Conservation (phyloP, 2,888 invertebrate species). For the Nasonia oneida region DNA sequence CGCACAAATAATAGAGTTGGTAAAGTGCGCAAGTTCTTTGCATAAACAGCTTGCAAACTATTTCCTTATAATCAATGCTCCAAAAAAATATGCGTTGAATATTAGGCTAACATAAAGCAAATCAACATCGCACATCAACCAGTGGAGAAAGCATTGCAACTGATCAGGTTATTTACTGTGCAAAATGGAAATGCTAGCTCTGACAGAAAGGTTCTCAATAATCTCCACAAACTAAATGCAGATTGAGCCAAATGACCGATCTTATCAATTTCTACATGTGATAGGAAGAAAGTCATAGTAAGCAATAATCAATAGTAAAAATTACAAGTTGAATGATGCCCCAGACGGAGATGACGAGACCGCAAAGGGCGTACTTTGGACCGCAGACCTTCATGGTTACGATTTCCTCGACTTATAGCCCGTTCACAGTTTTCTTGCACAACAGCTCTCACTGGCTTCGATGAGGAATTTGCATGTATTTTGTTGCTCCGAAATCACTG, state of each 20-base stretch:
- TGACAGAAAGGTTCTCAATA: neutral
- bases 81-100: too few relatives aligned
- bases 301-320: constrained; percentile 64
- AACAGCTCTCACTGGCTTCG: neutral
- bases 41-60: too few relatives aligned
- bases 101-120: too few relatives aligned
- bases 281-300: neutral
- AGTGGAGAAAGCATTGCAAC: neutral
- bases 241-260: neutral
- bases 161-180: neutral
- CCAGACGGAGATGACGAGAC: constrained; percentile 94
- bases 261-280: constrained; percentile 17
- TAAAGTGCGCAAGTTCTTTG: too few relatives aligned
- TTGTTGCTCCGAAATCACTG: constrained; percentile 10
- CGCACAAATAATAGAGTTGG: neutral
- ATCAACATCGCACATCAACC: neutral
- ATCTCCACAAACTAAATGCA: neutral
- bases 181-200: neutral
- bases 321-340: constrained; percentile 96
- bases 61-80: too few relatives aligned
- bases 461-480: constrained; percentile 9
- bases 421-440: neutral
- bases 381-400: constrained; percentile 57
- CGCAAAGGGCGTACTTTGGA: constrained; percentile 93
- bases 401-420: neutral